A percentile compares a stretch with the other conserved stretches of the same genome.
Evolutionary conservation across 1,140 invertebrate genomes (phyloP).

Genomic region (Leguminivora glycinivorella): DNA sequence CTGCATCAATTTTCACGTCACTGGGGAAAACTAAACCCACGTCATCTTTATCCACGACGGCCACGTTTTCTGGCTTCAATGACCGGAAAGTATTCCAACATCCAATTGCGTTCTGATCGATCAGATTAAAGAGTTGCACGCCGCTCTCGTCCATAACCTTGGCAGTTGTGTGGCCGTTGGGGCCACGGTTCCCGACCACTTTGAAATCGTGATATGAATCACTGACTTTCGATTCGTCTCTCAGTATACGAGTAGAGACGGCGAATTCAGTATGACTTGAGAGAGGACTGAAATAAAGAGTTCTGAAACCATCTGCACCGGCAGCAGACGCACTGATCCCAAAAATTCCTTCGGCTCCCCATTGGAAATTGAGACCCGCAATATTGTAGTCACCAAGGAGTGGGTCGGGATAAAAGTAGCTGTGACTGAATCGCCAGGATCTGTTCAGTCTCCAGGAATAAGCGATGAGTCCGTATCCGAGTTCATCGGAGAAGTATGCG

Average conservation of each 20-base stretch:
- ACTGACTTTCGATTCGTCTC: conserved; percentile 82
- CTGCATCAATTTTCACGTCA: conserved; percentile 86
- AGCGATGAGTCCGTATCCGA: conserved; percentile 88
- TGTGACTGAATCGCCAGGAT: conserved; percentile 88
- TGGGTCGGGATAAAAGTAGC: conserved; percentile 89
- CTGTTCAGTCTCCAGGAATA: conserved; percentile 87
- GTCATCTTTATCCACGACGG: conserved; percentile 86
- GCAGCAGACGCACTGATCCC: conserved; percentile 86
- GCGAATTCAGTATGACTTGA: conserved; percentile 88
- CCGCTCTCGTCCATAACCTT: conserved; percentile 86
- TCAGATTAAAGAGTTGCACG: conserved; percentile 86
- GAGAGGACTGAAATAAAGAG: conserved; percentile 87
- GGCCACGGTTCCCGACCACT: conserved; percentile 83
- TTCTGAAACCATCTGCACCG: conserved; percentile 82
- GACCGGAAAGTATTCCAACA: conserved; percentile 87
- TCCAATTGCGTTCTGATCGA: conserved; percentile 89
- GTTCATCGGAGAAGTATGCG: conserved; percentile 90
- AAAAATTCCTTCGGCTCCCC: conserved; percentile 89
- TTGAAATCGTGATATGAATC: conserved; percentile 87
- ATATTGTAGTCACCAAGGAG: conserved; percentile 88
- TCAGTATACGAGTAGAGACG: conserved; percentile 85
- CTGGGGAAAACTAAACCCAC: conserved; percentile 87
- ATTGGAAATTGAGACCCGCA: conserved; percentile 89
- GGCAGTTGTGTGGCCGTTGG: conserved; percentile 84
- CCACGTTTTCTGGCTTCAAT: conserved; percentile 84